phyloP scores from a whole-genome alignment of 2,888 invertebrate genomes.

The Campopleginae sp. region DNA sequence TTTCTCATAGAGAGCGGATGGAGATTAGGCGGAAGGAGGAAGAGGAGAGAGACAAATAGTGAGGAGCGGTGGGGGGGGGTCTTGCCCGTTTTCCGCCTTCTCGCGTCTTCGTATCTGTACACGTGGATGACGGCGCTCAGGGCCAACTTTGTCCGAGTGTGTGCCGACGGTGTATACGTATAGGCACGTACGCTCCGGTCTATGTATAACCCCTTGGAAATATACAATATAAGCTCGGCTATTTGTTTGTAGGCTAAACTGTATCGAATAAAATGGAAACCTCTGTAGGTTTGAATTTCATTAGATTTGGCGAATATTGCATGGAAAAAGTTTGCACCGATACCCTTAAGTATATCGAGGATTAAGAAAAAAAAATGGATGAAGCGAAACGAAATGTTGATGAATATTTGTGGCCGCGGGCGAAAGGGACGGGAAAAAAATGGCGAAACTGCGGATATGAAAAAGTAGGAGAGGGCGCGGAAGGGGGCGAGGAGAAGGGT shows the following conservation, averaged over 20 bases:
- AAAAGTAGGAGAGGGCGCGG: background rate
- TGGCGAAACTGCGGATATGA: background rate
- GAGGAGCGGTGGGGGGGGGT: slow-evolving; percentile 64
- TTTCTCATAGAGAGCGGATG: slow-evolving; percentile 54
- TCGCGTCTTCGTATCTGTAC: slow-evolving; percentile 59
- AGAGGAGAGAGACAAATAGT: slow-evolving; percentile 51
- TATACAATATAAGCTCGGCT: slow-evolving; percentile 17
- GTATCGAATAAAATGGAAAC: slow-evolving; percentile 24
- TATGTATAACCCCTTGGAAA: slow-evolving; percentile 57
- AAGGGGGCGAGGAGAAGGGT: background rate
- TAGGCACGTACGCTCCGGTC: slow-evolving; percentile 65
- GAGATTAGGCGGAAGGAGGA: slow-evolving; percentile 27
- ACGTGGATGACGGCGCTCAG: slow-evolving; percentile 41
- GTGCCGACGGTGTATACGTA: background rate
- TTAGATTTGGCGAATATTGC: background rate
- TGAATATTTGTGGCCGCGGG: background rate
- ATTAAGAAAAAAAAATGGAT: background rate
- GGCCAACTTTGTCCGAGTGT: slow-evolving; percentile 58
- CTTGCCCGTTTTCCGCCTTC: slow-evolving; percentile 19
- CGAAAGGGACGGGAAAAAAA: slow-evolving; percentile 2
- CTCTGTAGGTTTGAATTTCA: background rate
- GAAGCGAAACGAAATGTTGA: slow-evolving; percentile 13
- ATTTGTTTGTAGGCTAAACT: background rate
- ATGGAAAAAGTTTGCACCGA: no score
- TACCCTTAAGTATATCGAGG: slow-evolving; percentile 2